Base-by-base conservation (phyloP, 2,113 vertebrate species). In the Sinosuthora webbiana region DNA sequence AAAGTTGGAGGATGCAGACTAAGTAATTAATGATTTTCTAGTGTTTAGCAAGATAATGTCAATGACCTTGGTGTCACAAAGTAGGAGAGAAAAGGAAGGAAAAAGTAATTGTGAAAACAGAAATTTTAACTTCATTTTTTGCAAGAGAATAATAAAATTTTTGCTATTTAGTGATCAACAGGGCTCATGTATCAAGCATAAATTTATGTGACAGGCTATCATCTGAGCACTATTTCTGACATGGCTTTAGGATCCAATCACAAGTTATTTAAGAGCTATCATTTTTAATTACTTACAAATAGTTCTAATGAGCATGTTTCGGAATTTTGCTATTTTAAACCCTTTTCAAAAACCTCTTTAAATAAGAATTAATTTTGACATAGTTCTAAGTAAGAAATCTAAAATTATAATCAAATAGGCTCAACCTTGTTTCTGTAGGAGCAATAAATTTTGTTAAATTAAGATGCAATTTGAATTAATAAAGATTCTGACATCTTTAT, bases 201-300 rank as follows among this genome's bases (percentile, higher is more conserved):
- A 94, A 88, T 71, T 89, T 70, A 63, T 69, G 37, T 83, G 93
- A 83, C 90, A 90, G 8, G 60, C 37, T 93, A 68, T 95, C 76
- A 60, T 83, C 15, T 67, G 50, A 95, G 53, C 49, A 45, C 70
- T 94, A 41, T 91, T 93, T 89, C 59, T 95, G 83, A 93, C 41
- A 85, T 80, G 65, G 41, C 60, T 91, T 83, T 91, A 90, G 93
- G 89, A 94, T 67, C 30, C 45, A 50, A 83, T 93, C 67, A 73
- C 35, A 89, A 76, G 39, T 84, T 95, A 78, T 83, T 94, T 87
- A 75, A 88, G 85, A 96, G n/a, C 56, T 76, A 87, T 94, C 55
- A 93, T 71, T 91, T 94, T 80, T 85, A 87, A 91, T 91, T 93
- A 79, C 59, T 90, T 95, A 60, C 52, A 91, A 91, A 86, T 90